Base-by-base conservation (phyloP, 2,888 invertebrate species). In the Actias luna region DNA sequence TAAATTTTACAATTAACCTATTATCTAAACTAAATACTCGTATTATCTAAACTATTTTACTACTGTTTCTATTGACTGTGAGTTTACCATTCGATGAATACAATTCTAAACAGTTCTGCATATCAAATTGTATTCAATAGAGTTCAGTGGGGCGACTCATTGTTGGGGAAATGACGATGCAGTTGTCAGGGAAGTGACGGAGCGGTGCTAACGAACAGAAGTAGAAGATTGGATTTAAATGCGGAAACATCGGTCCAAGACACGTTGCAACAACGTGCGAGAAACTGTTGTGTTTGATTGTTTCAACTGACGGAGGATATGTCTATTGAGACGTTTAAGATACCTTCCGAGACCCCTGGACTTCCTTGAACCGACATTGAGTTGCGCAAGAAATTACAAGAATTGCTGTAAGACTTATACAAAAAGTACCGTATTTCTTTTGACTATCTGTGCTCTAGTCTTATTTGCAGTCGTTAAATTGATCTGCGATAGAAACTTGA, bases 221-320 rank as follows among this genome's bases (percentile, higher is more conserved):
- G 46, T 60, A 33, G 59, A 46, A 46, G 42, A 60, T 60, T 60
- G 60, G 35, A 50, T 50, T 29, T 50, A 60, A 33, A 33, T 46
- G 46, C 60, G 60, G 50, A 60, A 60, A 31, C 33, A 31, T 50
- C 46, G 31, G 18, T n/a, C 33, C 18, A 29, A n/a, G 33, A 42
- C 61, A 62, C 61, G 61, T 42, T 52, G 18, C 16, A 36, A 16
- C 29, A 59, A 55, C 63, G 52, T 63, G 52, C 63, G 18, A 55
- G 39, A 61, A 59, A 59, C 60, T 46, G 60, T n/a, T n/a, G n/a
- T n/a, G n/a, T 25, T 46, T 63, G 63, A 55, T 58, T 62, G 63
- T 57, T 46, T 33, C 27, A 60, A 63, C 60, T 18, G 60, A 60
- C 61, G 22, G 22, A 55, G 55, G 55, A 55, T 29, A 18, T 29